These are phyloP conservation scores for Pocillopora meandrina DNA, from an alignment of 92 coral and sea anemone species.

Conservation along the genomic window DNA sequence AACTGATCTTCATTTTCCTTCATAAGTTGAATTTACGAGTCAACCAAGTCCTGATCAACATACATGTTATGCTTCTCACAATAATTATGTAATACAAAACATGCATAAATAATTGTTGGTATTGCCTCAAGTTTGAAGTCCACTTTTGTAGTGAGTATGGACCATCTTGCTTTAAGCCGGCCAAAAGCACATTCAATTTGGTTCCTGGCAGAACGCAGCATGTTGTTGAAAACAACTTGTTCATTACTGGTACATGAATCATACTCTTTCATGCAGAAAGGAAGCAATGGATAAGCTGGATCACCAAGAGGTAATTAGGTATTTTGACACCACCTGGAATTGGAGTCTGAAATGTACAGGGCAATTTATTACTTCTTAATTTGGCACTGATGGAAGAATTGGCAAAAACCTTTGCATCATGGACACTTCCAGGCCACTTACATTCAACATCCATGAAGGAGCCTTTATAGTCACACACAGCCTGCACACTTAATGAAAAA, in stretches of 20 bases:
- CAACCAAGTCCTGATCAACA: slow-evolving; percentile 48
- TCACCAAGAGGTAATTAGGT: slow-evolving; percentile 47
- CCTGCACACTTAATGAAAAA: slow-evolving; percentile 40
- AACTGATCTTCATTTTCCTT: slow-evolving; percentile 47
- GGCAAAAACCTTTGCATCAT: slow-evolving; percentile 45
- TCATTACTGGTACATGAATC: slow-evolving; percentile 41
- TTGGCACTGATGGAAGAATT: slow-evolving; percentile 24
- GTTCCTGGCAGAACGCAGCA: slow-evolving; percentile 55
- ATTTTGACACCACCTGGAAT: slow-evolving; percentile 35
- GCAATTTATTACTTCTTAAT: slow-evolving; percentile 29
- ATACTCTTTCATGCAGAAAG: slow-evolving; percentile 66
- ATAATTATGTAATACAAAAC: slow-evolving; percentile 56
- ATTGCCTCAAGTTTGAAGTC: slow-evolving; percentile 36
- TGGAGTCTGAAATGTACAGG: slow-evolving; percentile 26
- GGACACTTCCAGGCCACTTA: slow-evolving; percentile 46
- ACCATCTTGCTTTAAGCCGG: slow-evolving; percentile 50
- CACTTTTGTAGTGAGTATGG: slow-evolving; percentile 54
- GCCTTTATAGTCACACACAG: slow-evolving; percentile 44
- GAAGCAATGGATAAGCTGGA: slow-evolving; percentile 47
- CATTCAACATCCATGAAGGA: slow-evolving; percentile 37
- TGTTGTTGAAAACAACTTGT: slow-evolving; percentile 52
- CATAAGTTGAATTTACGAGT: slow-evolving; percentile 37
- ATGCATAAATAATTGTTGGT: slow-evolving; percentile 57
- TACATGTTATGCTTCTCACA: slow-evolving; percentile 48
- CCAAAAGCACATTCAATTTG: slow-evolving; percentile 65